Base-by-base conservation (phyloP, 2,113 vertebrate genomes). In the Leuciscus idus region DNA sequence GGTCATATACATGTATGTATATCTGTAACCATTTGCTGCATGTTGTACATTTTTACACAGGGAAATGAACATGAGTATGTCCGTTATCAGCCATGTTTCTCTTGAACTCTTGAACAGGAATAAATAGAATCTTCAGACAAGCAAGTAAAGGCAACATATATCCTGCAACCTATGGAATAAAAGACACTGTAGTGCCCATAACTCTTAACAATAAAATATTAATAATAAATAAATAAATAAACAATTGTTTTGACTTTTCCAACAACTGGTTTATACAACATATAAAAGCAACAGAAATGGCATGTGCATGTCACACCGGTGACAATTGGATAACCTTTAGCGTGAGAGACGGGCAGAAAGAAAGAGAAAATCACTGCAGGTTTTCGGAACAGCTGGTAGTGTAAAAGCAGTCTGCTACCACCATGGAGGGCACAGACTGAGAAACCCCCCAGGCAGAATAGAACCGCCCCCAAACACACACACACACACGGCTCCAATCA, bases 381-480 rank as follows among this genome's bases (percentile, higher is more conserved):
- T 81, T 88, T 88, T 88, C 8, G 2, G 73, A 90, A 90, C 87
- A 86, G 89, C 87, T 86, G 89, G 89, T 87, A 66, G 85, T 86
- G 85, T 88, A 79, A 88, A 86, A 85, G 77, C 89, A 84, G 83
- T 84, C 89, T 88, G 82, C 85, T 81, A 84, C 86, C 81, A 82
- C 81, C 87, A 82, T 83, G 82, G 81, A 86, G 82, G 64, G 83
- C 81, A 85, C 73, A 89, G 86, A 85, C 85, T 72, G 77, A 84
- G 62, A 89, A 73, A 55, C 84, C 89, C 89, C 87, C 87, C 84
- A 86, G 87, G 89, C 84, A 46, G 78, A 84, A 84, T 84, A 86
- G 89, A 88, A 81, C 87, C 81, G 74, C 84, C 89, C 89, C 84
- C 88, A 85, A 86, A 77, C 75, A 87, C 74, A 85, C 87, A 87